Evolutionary conservation across 2,888 invertebrate genomes (phyloP), one percentile per base, ranked within the genome.

Genomic region (Agrilus mali): DNA sequence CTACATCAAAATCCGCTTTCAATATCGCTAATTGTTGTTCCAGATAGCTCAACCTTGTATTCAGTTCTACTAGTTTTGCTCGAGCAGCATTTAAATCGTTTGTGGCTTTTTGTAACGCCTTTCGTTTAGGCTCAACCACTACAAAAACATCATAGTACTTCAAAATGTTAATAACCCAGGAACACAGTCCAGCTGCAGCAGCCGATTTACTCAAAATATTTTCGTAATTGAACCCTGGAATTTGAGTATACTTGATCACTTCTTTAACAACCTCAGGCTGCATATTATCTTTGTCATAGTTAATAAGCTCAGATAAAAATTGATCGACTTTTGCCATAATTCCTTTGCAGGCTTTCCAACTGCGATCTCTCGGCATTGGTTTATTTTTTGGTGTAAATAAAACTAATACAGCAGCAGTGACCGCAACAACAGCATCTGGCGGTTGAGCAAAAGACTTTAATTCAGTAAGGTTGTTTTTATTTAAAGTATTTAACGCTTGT

Each of bases 221-320:
- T 33, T 87, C 87, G 0, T 89, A 81, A 52, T 80, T 79, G 63
- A 95, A 95, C 52, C 92, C 90, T 10, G 79, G 77, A 59, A 82
- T 73, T 53, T 73, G 75, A 13, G 76, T 66, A 59, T 79, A 80
- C 14, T 76, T 76, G 46, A 69, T 65, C 2, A 74, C 72, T 7
- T 87, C 90, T 69, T 88, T 92, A 4, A 90, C 80, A 39, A 90
- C 76, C 51, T 89, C 86, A 0, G 88, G 82, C 54, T 83, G 84
- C 60, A 95, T 93, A 60, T 93, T 88, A 62, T 94, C 93, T 60
- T 95, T 95, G 60, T 95, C 88, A 57, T 93, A 93, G 61, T 84
- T 82, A 14, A 86, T 77, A 35, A 95, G 70, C 56, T 83, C 80
- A 51, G 81, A 75, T 39, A 95, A 69, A 61, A 95, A 95, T 53